Evolutionary conservation across 1,140 invertebrate genomes (phyloP), one percentile per base, ranked within the genome.

Genomic region (Eupristina koningsbergeri): DNA sequence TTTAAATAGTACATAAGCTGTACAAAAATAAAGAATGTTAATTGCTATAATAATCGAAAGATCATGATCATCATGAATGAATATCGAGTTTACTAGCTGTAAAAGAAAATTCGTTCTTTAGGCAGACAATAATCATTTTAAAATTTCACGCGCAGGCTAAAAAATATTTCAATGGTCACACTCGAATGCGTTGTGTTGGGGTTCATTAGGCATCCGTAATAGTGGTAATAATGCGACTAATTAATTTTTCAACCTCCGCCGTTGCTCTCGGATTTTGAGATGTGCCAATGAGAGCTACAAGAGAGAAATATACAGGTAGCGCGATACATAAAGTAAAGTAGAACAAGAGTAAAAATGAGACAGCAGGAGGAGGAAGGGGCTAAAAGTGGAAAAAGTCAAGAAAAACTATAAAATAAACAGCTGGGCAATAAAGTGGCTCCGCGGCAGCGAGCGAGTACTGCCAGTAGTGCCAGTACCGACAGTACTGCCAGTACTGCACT

Each of bases 331-430:
- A 75, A 74, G 31, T 29, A 69, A 26, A 45, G 11, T 19, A 34
- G 45, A 47, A 29, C 7, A 29, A 47, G 5, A 67, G 45, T 64
- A 47, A 50, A 50, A 67, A 50, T 31, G 41, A 47, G n/a, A 22
- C 26, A n/a, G n/a, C 2, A 76, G 17, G 74, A 8, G 34, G 17
- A 47, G 50, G 17, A 74, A 47, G 80, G 71, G 84, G 85, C 83
- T 73, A 61, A 45, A 84, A 77, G 79, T 84, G 83, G 82, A 86
- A 86, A 76, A 76, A 76, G 50, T 36, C 31, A n/a, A 22, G 45
- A 88, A 85, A 86, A 88, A 89, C 87, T 85, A 88, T 90, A 91
- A 91, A 90, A 91, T 91, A 91, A 91, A 91, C 89, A 90, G 89
- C 88, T 83, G 83, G 88, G 90, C 89, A 91, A 91, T 91, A 91